Percentiles rank a stretch among this genome's conserved stretches.
These are phyloP conservation scores for Protosalanx chinensis DNA, from an alignment of 2,797 vertebrate species.

Conservation along the genomic window DNA sequence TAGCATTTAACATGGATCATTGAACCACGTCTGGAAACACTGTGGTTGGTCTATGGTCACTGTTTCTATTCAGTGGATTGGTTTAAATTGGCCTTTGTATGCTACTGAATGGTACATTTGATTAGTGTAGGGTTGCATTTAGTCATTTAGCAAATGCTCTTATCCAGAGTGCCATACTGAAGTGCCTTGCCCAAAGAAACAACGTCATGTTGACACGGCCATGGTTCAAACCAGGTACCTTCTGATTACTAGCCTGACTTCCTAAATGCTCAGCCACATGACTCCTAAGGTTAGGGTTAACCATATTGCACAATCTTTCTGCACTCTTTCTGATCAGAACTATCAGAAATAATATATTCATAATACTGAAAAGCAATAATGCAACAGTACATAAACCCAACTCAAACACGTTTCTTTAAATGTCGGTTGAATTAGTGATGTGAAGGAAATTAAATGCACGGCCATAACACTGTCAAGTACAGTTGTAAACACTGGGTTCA, in stretches of 20 bases:
- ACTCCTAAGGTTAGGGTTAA: too few species aligned
- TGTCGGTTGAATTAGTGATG: neutral
- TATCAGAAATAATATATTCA: too few species aligned
- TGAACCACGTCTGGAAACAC: conserved; percentile 12
- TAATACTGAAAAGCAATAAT: too few species aligned
- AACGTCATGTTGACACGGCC: too few species aligned
- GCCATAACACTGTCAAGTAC: conserved; percentile 2
- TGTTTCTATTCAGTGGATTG: neutral
- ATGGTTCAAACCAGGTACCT: too few species aligned
- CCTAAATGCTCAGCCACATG: too few species aligned
- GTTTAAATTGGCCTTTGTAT: neutral
- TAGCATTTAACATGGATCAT: conserved; percentile 21
- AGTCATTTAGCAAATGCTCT: too few species aligned
- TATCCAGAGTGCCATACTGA: too few species aligned
- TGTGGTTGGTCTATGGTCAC: neutral
- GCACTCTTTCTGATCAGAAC: too few species aligned
- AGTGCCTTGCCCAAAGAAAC: too few species aligned
- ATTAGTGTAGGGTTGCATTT: neutral
- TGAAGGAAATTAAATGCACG: neutral
- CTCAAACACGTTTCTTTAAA: neutral
- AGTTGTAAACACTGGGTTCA: neutral
- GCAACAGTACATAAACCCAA: neutral
- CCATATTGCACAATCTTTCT: too few species aligned
- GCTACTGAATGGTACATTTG: neutral
- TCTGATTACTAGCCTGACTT: too few species aligned